Conservation (phyloP, 2,113 vertebrate species). For the Phrynosoma platyrhinos region DNA sequence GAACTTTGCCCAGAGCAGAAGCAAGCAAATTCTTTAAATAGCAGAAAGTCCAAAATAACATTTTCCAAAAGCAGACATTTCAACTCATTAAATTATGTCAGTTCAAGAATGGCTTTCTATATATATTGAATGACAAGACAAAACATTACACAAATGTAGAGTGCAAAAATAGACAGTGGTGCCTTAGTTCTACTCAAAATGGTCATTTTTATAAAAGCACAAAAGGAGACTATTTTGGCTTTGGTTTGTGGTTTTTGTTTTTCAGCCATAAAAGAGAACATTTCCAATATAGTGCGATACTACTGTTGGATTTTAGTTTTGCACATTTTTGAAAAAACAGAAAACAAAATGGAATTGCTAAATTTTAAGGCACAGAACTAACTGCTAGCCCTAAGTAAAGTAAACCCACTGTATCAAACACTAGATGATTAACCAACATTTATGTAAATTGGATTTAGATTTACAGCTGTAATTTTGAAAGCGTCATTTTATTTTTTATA, state of each 20-base stretch:
- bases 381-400: no score
- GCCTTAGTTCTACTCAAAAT: neutral
- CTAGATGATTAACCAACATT: no score
- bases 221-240: neutral
- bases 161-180: neutral
- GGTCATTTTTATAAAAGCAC: slow-evolving; percentile 4
- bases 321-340: neutral
- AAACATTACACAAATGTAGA: neutral
- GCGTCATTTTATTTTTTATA: no score
- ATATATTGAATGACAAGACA: neutral
- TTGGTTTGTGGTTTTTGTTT: neutral
- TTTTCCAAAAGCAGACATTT: neutral
- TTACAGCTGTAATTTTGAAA: no score
- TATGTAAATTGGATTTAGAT: no score
- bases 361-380: no score
- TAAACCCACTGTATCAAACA: no score
- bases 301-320: neutral
- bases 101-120: neutral
- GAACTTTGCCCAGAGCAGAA: neutral
- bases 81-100: neutral
- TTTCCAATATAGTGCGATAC: neutral
- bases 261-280: neutral
- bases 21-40: neutral
- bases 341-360: neutral
- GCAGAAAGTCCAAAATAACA: slow-evolving; percentile 16